Evolutionary conservation across 2,888 invertebrate species (phyloP), one percentile per base, ranked within the genome.

Genomic region (Thecocarcelia acutangulata): DNA sequence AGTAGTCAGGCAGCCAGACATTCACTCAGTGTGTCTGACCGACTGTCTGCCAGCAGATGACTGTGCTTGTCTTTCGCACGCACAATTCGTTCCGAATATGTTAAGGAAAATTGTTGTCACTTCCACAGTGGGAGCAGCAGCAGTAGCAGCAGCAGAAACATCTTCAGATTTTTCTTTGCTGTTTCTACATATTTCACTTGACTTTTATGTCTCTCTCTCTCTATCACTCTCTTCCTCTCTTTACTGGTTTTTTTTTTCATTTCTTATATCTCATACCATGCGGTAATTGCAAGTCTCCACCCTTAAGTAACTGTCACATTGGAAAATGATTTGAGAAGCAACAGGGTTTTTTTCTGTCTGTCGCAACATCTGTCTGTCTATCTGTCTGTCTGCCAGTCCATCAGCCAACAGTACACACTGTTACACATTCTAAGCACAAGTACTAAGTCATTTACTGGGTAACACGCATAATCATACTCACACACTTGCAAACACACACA

Each of bases 241-340:
- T n/a, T 37, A 46, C 13, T 8, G 8, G 15, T 9, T 52, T 17
- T 56, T 37, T 17, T 37, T 46, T 58, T 37, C 33, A 15, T 5
- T n/a, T 5, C 13, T 19, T 17, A 28, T 28, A 17, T 28, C 48
- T 21, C 69, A 24, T 6, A 17, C 46, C 54, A 44, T 4, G 28
- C 11, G 19, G 48, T 46, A 13, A 37, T 9, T 1, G 33, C n/a
- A 44, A 15, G 33, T 46, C 24, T 5, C 46, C 54, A 48, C 56
- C 46, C 73, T 17, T 15, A 63, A 52, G 46, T 56, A 40, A 24
- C 33, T 24, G 52, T 44, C 17, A 8, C 54, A 61, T 69, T 52
- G 21, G 17, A 46, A 69, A 66, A 52, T 72, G 19, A n/a, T 50
- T 33, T 58, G 13, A 73, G 78, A 79, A 79, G 78, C 78, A 79